Conservation (phyloP, 2,797 vertebrate genomes). For the Alca torda region DNA sequence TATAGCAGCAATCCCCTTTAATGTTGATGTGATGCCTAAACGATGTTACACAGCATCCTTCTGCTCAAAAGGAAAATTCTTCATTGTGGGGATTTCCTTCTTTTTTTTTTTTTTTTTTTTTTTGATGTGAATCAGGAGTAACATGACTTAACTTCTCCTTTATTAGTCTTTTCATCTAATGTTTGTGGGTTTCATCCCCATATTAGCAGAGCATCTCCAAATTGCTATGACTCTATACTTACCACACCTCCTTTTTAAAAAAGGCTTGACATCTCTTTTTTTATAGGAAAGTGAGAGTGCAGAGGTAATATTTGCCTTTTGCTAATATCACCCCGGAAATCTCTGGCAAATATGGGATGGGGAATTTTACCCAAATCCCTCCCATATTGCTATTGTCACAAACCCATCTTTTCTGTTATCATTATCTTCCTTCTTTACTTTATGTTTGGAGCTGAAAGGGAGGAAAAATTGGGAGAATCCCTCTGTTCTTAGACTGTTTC, state of each 20-base stretch:
- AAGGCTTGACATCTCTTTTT: background rate
- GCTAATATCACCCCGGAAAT: background rate
- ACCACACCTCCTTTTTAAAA: background rate
- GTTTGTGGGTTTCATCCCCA: background rate
- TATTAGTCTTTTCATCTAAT: background rate
- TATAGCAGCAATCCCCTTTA: background rate
- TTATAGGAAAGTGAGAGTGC: background rate
- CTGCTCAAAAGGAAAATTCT: background rate
- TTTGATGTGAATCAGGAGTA: background rate
- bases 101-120: background rate
- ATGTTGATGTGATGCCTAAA: background rate
- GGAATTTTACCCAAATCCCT: background rate
- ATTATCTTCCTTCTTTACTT: background rate
- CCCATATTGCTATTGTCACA: background rate
- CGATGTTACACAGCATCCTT: background rate
- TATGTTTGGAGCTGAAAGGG: background rate
- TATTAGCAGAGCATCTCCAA: background rate
- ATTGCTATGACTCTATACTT: background rate
- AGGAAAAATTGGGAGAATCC: background rate
- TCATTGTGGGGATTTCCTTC: background rate
- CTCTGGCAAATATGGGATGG: background rate
- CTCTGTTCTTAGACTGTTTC: background rate
- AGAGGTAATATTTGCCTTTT: background rate
- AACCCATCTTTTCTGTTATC: background rate
- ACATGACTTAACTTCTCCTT: background rate